Percentiles rank a stretch among this genome's conserved stretches.
Conservation (phyloP, 2,888 invertebrate species). For the Protonemura montana region DNA sequence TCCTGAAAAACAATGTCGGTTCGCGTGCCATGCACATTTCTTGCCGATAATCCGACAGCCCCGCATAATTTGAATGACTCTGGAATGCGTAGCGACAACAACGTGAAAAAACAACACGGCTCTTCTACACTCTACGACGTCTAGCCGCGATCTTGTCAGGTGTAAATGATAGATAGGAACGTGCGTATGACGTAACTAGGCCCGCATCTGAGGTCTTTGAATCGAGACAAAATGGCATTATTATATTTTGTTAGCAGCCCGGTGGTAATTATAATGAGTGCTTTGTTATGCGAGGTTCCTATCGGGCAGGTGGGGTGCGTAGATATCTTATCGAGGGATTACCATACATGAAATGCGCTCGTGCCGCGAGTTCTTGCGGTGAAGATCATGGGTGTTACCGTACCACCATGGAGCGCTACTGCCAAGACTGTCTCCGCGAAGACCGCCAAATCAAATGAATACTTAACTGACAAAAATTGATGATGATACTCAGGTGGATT, state of each 20-base stretch:
- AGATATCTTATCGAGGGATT: not conserved
- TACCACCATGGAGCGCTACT: too few relatives aligned
- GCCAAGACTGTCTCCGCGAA: too few relatives aligned
- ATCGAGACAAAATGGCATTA: not conserved
- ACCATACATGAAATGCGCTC: not conserved
- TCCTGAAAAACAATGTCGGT: too few relatives aligned
- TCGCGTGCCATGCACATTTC: too few relatives aligned
- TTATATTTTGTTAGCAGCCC: not conserved
- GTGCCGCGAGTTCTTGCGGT: not conserved
- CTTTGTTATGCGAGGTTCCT: not conserved
- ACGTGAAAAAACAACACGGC: not conserved
- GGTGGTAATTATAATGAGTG: not conserved
- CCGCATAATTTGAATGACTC: not conserved
- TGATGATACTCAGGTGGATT: too few relatives aligned
- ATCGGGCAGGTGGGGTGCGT: not conserved
- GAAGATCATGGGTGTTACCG: too few relatives aligned
- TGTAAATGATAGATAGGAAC: not conserved
- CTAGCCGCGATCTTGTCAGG: not conserved
- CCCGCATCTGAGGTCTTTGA: not conserved
- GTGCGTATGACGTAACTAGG: not conserved
- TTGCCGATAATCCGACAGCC: not conserved
- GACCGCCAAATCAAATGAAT: too few relatives aligned
- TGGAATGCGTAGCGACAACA: not conserved
- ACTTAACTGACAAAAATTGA: too few relatives aligned
- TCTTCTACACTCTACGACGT: not conserved